Percentiles rank a stretch among this genome's conserved stretches.
These are phyloP conservation scores for Melanostigma gelatinosum DNA, from an alignment of 2,113 vertebrate species.

Conservation along the genomic window DNA sequence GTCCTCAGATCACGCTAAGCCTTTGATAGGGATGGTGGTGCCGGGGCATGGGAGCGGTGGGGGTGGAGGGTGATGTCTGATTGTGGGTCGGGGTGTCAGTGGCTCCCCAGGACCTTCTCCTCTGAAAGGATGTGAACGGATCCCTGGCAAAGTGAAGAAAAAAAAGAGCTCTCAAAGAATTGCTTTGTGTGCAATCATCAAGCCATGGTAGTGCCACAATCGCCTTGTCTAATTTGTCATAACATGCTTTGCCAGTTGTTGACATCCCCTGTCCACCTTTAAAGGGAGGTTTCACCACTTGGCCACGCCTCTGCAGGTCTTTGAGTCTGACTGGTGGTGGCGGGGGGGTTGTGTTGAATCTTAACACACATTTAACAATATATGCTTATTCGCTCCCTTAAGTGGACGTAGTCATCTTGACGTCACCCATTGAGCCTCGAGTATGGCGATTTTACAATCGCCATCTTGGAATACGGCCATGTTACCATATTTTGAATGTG, in stretches of 20 bases:
- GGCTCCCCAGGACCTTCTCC: slow-evolving; percentile 48
- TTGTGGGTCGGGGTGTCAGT: slow-evolving; percentile 59
- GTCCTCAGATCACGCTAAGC: slow-evolving; percentile 69
- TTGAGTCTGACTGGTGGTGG: slow-evolving; percentile 12
- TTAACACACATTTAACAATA: not conserved
- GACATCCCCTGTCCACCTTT: slow-evolving; percentile 47
- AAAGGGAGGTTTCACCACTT: slow-evolving; percentile 49
- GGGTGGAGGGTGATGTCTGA: slow-evolving; percentile 45
- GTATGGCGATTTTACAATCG: no score
- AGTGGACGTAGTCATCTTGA: no score
- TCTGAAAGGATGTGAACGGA: slow-evolving; percentile 67
- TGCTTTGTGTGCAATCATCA: slow-evolving; percentile 70
- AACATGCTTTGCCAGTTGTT: slow-evolving; percentile 65
- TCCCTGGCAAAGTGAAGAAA: slow-evolving; percentile 50
- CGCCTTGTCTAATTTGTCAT: slow-evolving; percentile 68
- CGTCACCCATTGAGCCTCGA: no score
- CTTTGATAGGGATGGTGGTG: slow-evolving; percentile 66
- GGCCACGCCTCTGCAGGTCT: slow-evolving; percentile 29
- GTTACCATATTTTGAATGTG: not conserved
- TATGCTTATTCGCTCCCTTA: no score
- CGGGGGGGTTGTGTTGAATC: not conserved
- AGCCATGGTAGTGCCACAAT: slow-evolving; percentile 57
- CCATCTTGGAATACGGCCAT: no score
- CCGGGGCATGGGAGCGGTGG: slow-evolving; percentile 38
- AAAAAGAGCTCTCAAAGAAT: slow-evolving; percentile 65